Base-by-base conservation (phyloP, 2,797 vertebrate species). In the Spheniscus humboldti region DNA sequence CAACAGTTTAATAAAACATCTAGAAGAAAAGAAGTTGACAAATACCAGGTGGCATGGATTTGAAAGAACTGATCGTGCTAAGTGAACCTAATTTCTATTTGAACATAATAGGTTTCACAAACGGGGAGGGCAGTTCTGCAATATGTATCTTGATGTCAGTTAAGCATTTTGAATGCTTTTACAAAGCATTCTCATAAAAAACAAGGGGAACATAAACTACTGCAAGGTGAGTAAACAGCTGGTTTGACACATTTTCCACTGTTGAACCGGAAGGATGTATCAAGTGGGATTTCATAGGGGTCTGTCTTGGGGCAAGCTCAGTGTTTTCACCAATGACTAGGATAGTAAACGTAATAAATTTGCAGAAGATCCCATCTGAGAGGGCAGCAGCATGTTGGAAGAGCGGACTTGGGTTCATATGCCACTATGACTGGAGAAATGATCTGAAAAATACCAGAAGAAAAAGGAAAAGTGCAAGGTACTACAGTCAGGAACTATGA, bases 401-500 rank as follows among this genome's bases (percentile, higher is more conserved):
- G 53, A 35, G 33, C 0, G 0, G 78, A 19, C 9, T 20, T 39
- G 45, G 39, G 63, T n/a, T 64, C 48, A 33, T 1, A 1, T 45
- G 64, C 41, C 56, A 20, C 27, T n/a, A 4, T 4, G 57, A 9
- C 25, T 12, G 66, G n/a, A 69, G 50, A 55, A 68, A 66, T 0
- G 14, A 35, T 43, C 43, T 73, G 84, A 57, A 53, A 76, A 72
- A n/a, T 3, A 7, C 5, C 28, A 18, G 64, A 31, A 71, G 52
- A 19, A 6, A 41, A 25, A 43, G 73, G 56, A 7, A 13, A 76
- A 74, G 80, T 3, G 22, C 9, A 17, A 18, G 72, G 55, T 11
- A 8, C 56, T 13, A 7, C n/a, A 8, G 56, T 5, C 19, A n/a
- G 23, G 37, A 20, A 3, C n/a, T 1, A 7, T 1, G 64, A 25